Evolutionary conservation across 2,888 invertebrate species (phyloP), one percentile per base, ranked within the genome.

Genomic region (Phaonia tiefii): DNA sequence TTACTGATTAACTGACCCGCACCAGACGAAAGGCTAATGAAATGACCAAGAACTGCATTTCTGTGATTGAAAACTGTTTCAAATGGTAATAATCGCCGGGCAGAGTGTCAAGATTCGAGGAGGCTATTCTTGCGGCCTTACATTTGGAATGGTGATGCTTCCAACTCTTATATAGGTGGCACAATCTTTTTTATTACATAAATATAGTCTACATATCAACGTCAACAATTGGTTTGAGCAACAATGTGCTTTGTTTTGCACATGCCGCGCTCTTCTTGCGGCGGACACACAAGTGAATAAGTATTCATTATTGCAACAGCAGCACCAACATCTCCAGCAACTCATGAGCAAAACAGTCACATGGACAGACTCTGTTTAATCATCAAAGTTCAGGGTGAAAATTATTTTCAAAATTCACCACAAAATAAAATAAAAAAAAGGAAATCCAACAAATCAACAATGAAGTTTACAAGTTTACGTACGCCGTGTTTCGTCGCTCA

Each of bases 361-460:
- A 44, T n/a, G n/a, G 13, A 44, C 13, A 44, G 11, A 49, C 25
- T 1, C 13, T 13, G 11, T 25, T 22, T 11, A 54, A 54, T 54
- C 54, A 25, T 25, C 25, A 66, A 74, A 77, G 65, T 77, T 77
- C 73, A 71, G 74, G 60, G 74, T 71, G 17, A 75, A 71, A 78
- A 67, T 75, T 54, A 70, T 65, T 70, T 65, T 25, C 13, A 15
- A 58, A 39, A 22, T 20, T 44, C n/a, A 15, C 0, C 26, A 49
- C 2, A 39, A 37, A 65, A 15, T 39, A 60, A 75, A 44, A 70
- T 26, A 44, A 72, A 75, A 75, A n/a, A n/a, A n/a, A n/a, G n/a
- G 67, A 71, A 51, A n/a, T n/a, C n/a, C 58, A 71, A 75, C 66
- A 54, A 75, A 60, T 75, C 46, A 49, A 70, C 44, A 49, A 42